Evolutionary conservation across 2,113 vertebrate genomes (phyloP).

Genomic region (Petromus typicus): DNA sequence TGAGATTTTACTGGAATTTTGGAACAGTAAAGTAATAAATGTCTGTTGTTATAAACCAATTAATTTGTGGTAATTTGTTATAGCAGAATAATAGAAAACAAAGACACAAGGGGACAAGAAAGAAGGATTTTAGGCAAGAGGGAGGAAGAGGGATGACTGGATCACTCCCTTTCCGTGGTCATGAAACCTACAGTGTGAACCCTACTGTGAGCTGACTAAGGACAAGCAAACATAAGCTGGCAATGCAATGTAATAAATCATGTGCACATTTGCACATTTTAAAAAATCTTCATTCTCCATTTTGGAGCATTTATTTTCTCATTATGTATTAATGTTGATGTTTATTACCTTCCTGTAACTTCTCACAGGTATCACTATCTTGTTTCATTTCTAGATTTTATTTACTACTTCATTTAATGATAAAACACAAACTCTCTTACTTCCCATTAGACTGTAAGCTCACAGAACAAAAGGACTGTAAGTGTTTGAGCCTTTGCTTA

Average conservation of each 20-base stretch:
- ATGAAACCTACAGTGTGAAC: neutral
- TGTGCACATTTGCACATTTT: neutral
- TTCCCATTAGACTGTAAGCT: neutral
- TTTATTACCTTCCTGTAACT: conserved; percentile 3
- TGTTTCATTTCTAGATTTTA: conserved; percentile 33
- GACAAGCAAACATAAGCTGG: neutral
- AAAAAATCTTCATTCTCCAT: neutral
- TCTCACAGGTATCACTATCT: neutral
- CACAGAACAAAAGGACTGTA: neutral
- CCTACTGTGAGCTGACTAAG: neutral
- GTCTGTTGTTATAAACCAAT: neutral
- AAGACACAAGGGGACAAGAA: neutral
- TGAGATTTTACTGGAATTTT: neutral
- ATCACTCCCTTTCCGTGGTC: neutral
- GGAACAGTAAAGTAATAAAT: conserved; percentile 13
- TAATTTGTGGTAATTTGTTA: neutral
- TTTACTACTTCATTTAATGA: neutral
- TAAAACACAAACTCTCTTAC: neutral
- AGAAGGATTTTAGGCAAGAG: neutral
- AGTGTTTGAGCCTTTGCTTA: neutral
- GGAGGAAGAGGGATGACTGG: neutral
- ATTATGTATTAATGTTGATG: neutral
- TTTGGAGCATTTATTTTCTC: neutral
- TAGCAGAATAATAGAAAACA: neutral
- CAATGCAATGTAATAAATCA: neutral